Evolutionary conservation across 2,113 vertebrate species (phyloP).

Genomic region (Oryzias celebensis): DNA sequence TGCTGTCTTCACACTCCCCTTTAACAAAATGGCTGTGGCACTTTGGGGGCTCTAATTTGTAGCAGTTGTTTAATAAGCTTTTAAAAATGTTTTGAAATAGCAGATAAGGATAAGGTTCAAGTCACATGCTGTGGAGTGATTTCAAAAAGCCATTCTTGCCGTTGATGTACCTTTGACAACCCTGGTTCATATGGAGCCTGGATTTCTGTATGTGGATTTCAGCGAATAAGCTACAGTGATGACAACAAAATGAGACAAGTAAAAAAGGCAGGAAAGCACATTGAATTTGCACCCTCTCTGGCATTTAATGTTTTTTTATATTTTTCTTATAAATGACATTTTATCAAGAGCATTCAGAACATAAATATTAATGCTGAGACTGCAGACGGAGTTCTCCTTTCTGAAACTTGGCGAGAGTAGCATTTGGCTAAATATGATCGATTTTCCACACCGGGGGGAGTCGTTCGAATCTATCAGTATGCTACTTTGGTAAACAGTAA

Average conservation of each 20-base stretch:
- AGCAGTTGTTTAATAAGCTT: background rate
- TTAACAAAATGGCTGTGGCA: background rate
- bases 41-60: background rate
- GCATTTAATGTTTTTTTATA: slow-evolving; percentile 6
- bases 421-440: slow-evolving; percentile 60
- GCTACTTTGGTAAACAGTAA: slow-evolving; percentile 19
- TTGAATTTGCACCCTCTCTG: slow-evolving; percentile 5
- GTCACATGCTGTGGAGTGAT: background rate
- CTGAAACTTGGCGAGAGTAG: slow-evolving; percentile 28
- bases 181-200: too few relatives aligned
- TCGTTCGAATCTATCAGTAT: slow-evolving; percentile 9
- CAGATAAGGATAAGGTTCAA: background rate
- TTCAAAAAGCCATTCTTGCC: background rate
- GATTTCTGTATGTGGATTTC: too few relatives aligned
- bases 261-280: background rate
- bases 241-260: slow-evolving; percentile 1
- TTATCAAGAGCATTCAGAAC: slow-evolving; percentile 11
- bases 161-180: background rate
- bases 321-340: slow-evolving; percentile 31
- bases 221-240: background rate
- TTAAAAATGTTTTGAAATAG: slow-evolving; percentile 4
- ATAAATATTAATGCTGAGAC: slow-evolving; percentile 63
- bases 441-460: slow-evolving; percentile 60
- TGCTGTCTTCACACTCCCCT: background rate
- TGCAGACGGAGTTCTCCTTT: slow-evolving; percentile 27